These are phyloP conservation scores for Galago senegalensis DNA, from an alignment of 2,797 vertebrate species.

Conservation along the genomic window DNA sequence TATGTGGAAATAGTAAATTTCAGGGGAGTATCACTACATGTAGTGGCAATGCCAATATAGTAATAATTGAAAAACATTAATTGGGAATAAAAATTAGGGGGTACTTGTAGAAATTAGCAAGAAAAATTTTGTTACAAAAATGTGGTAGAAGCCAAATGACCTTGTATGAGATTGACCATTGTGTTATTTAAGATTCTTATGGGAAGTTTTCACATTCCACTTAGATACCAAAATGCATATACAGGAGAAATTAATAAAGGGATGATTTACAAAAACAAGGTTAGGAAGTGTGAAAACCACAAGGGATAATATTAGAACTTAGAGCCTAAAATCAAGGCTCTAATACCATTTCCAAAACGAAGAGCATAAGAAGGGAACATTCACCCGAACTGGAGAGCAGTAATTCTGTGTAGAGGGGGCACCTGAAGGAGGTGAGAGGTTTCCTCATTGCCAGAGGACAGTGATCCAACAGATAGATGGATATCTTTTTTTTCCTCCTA, in stretches of 20 bases:
- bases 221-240: not conserved
- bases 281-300: not conserved
- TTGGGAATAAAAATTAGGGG: not conserved
- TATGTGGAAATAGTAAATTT: constrained; percentile 7
- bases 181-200: not conserved
- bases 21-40: not conserved
- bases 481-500: not conserved
- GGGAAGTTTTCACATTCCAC: not conserved
- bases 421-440: not conserved
- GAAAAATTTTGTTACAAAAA: constrained; percentile 1
- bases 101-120: constrained; percentile 4
- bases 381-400: not conserved
- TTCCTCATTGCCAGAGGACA: not conserved
- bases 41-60: not conserved
- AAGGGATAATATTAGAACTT: not conserved
- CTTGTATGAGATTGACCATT: not conserved
- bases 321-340: not conserved
- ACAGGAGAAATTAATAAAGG: not conserved
- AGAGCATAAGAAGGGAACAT: accelerated
- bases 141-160: not conserved
- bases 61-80: constrained; percentile 26
- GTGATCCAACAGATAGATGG: not conserved
- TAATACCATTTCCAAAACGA: no score
- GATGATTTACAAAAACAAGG: not conserved
- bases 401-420: not conserved